A percentile compares a stretch with the other conserved stretches of the same genome.
Evolutionary conservation across 2,797 vertebrate genomes (phyloP).

Genomic region (Micromesistius poutassou): DNA sequence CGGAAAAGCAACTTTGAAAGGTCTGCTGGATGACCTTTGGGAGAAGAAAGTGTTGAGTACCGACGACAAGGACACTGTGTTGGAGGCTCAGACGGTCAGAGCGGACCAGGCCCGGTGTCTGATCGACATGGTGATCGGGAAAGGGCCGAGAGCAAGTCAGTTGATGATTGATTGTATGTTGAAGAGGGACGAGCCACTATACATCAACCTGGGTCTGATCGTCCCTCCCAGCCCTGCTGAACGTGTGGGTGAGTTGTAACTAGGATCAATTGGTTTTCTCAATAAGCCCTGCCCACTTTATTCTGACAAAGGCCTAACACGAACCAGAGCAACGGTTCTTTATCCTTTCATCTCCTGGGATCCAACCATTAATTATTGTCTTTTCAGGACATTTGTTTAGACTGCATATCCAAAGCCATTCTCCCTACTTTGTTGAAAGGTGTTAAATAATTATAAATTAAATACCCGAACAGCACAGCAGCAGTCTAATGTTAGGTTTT

Average conservation of each 20-base stretch:
- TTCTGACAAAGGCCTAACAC: background rate
- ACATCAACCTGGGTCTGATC: constrained; percentile 29
- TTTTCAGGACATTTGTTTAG: background rate
- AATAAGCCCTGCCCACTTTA: background rate
- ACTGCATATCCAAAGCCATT: background rate
- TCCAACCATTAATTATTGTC: background rate
- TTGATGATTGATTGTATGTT: constrained; percentile 45
- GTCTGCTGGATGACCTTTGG: constrained; percentile 66
- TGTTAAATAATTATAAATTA: background rate
- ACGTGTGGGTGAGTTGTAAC: constrained; percentile 13
- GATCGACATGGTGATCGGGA: constrained; percentile 57
- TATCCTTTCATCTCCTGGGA: background rate
- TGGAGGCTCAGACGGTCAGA: constrained; percentile 34
- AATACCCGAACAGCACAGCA: background rate
- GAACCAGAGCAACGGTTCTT: background rate
- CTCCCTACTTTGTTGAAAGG: too few relatives aligned
- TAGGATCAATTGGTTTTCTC: background rate
- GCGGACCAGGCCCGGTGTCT: too few relatives aligned
- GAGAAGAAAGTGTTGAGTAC: constrained; percentile 44
- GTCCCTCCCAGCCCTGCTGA: too few relatives aligned
- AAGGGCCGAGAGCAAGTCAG: constrained; percentile 60
- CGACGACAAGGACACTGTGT: too few relatives aligned
- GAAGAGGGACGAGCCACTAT: constrained; percentile 25
- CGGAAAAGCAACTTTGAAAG: constrained; percentile 11
- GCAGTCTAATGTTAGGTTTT: too few relatives aligned